Conservation (phyloP, 2,888 invertebrate species). For the Chrysopilus asiliformis region DNA sequence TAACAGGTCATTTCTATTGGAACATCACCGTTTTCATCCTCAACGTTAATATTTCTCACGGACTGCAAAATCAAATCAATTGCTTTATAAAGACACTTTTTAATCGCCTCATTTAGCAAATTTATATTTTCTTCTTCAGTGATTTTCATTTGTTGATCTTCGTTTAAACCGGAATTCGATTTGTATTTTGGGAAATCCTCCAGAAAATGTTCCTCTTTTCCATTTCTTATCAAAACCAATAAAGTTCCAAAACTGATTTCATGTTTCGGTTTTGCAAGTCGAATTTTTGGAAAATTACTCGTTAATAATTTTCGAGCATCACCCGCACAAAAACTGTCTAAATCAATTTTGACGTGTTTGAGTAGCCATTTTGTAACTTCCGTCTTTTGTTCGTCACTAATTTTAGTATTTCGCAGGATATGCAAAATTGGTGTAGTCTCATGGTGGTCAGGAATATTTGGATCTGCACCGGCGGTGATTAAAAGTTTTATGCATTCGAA, state of each 20-base stretch:
- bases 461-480: slow-evolving; percentile 28
- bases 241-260: slow-evolving; percentile 32
- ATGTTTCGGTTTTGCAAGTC: slow-evolving; percentile 19
- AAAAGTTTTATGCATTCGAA: slow-evolving; percentile 26
- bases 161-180: slow-evolving; percentile 20
- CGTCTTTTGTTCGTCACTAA: slow-evolving; percentile 19
- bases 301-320: slow-evolving; percentile 26
- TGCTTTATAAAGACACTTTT: slow-evolving; percentile 42
- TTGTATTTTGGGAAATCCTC: slow-evolving; percentile 37
- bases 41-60: slow-evolving; percentile 39
- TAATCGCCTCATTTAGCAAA: slow-evolving; percentile 35
- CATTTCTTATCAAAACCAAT: slow-evolving; percentile 41
- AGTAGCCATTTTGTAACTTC: slow-evolving; percentile 25
- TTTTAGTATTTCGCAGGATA: slow-evolving; percentile 26
- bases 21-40: slow-evolving; percentile 22
- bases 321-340: slow-evolving; percentile 32
- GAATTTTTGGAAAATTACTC: slow-evolving; percentile 22
- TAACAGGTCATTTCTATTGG: slow-evolving; percentile 50
- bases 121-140: slow-evolving; percentile 23
- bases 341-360: slow-evolving; percentile 18
- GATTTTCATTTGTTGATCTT: slow-evolving; percentile 32
- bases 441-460: slow-evolving; percentile 30
- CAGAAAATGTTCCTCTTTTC: slow-evolving; percentile 45
- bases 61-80: slow-evolving; percentile 40
- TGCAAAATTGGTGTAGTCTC: slow-evolving; percentile 31